These are phyloP conservation scores for Temnothorax ravouxi DNA, from an alignment of 2,888 invertebrate species.

Conservation along the genomic window DNA sequence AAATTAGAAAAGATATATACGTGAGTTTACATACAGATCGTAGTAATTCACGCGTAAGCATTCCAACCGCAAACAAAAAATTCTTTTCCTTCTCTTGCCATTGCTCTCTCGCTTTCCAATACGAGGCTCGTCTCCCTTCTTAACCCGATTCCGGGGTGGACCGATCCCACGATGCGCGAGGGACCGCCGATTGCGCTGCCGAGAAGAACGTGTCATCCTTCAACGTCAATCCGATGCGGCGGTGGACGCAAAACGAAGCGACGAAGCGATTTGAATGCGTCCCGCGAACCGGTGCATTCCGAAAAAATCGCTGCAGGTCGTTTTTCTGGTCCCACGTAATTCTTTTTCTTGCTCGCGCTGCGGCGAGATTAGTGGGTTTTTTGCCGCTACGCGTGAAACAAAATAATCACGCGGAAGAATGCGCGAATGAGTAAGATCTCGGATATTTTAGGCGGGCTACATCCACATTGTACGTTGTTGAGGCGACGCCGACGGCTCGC, in stretches of 20 bases:
- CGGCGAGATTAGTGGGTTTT: constrained; percentile 50
- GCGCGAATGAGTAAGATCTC: constrained; percentile 42
- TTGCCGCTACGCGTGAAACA: constrained; percentile 65
- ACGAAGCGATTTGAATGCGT: constrained; percentile 84
- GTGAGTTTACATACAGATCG: too few species aligned
- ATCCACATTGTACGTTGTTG: not conserved
- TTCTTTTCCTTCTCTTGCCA: not conserved
- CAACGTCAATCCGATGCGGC: constrained; percentile 84
- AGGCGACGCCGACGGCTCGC: constrained; percentile 5
- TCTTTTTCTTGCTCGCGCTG: constrained; percentile 57
- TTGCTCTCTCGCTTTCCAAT: not conserved
- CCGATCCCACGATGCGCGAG: constrained; percentile 65
- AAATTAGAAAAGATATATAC: not conserved
- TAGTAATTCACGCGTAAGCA: not conserved
- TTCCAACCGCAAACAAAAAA: not conserved
- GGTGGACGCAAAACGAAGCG: constrained; percentile 80
- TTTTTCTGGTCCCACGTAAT: constrained; percentile 57
- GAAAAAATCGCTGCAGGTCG: constrained; percentile 67
- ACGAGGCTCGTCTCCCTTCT: not conserved
- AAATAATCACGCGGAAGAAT: constrained; percentile 65
- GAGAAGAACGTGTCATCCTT: constrained; percentile 84
- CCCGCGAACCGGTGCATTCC: constrained; percentile 75
- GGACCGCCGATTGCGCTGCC: constrained; percentile 67
- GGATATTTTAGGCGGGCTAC: constrained; percentile 43
- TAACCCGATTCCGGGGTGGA: constrained; percentile 48